Evolutionary conservation across 2,113 vertebrate species (phyloP).

Genomic region (Neoarius graeffei): DNA sequence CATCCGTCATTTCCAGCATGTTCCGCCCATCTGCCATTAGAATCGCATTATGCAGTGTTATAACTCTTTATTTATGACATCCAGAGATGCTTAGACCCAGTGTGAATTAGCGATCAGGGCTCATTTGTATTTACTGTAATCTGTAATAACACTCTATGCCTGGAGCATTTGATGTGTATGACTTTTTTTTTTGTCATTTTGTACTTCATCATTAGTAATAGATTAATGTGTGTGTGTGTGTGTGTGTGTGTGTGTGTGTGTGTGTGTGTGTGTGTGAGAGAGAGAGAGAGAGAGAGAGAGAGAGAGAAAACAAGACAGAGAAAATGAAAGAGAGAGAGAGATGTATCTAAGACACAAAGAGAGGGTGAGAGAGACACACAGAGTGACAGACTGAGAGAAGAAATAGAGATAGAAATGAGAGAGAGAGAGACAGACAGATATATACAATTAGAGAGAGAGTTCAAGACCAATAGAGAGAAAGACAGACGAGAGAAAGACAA

Average conservation of each 20-base stretch:
- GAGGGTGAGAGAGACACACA: not conserved
- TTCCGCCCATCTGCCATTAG: not conserved
- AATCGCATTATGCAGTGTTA: not conserved
- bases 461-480: too few species aligned
- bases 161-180: not conserved
- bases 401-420: not conserved
- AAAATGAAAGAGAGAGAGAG: not conserved
- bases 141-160: not conserved
- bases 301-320: not conserved
- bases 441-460: not conserved
- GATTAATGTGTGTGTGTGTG: not conserved
- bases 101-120: not conserved
- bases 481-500: too few species aligned
- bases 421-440: not conserved
- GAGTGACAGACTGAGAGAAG: conserved; percentile 34
- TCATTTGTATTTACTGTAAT: not conserved
- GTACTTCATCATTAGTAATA: not conserved
- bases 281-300: not conserved
- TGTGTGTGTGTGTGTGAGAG: conserved; percentile 5
- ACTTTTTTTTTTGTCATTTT: not conserved
- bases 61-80: not conserved
- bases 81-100: not conserved
- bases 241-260: conserved; percentile 6
- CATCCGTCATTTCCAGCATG: conserved; percentile 3
- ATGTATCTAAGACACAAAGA: not conserved